Evolutionary conservation across 2,888 invertebrate genomes (phyloP), one percentile per base, ranked within the genome.

Genomic region (Tupiocoris notatus): DNA sequence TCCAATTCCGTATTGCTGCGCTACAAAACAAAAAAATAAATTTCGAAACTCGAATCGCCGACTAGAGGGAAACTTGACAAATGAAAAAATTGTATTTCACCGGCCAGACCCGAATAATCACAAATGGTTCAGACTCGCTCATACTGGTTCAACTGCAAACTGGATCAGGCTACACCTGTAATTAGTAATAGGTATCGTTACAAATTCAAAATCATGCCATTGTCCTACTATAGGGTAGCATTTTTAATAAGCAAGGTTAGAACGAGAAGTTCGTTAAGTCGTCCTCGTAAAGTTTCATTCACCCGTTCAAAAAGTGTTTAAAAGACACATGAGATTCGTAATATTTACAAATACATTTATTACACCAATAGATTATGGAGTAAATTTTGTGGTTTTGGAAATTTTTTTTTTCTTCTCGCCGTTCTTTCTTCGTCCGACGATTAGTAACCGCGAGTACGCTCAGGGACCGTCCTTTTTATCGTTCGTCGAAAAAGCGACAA

Each of bases 281-380:
- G n/a, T 62, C 22, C 62, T 62, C 20, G 3, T 62, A 74, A 74
- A 63, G 54, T 25, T 12, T n/a, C 68, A 68, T 68, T 68, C 68
- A 68, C 21, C 56, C 67, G 21, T 59, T 22, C 59, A 70, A 17
- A 63, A 73, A 59, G 59, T 58, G 9, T 73, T 70, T 16, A 73
- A 62, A 73, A 73, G 62, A 73, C 62, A 73, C 73, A 62, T 39
- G 62, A 73, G 62, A 73, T 73, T 25, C 62, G 58, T 70, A 58
- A 73, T 73, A 73, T 73, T 62, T 73, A 73, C 73, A 73, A 25
- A 7, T 73, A 73, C 63, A 62, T 73, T 73, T 21, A 73, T 61
- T 73, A 73, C 71, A 73, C 63, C 62, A 63, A 73, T 73, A 16
- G 73, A 62, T 73, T 62, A 73, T 54, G 63, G 73, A 54, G 73